Base-by-base conservation (phyloP, 2,113 vertebrate species). In the Rhineura floridana region DNA sequence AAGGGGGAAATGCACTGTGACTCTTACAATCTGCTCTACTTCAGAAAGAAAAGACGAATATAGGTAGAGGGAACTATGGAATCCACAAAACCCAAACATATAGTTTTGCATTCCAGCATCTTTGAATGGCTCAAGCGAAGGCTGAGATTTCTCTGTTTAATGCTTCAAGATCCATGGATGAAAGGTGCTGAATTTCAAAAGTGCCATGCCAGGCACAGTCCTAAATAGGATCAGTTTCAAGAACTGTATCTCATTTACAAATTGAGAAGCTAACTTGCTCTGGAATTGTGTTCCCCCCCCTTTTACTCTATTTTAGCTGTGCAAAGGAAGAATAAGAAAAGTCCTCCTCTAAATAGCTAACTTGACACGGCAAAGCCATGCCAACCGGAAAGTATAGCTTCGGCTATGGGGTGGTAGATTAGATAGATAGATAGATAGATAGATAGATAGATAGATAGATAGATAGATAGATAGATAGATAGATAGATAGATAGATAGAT, bases 151-250 rank as follows among this genome's bases (percentile, higher is more conserved):
- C 36, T 82, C 30, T 81, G 28, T 46, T 69, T 85, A 86, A 77
- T 83, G 70, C 70, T 82, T 90, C 80, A 75, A 67, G 84, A 90
- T 90, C 70, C 48, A 44, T 77, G 84, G 84, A 86, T 86, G 88
- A 90, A 90, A 76, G 87, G 36, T 86, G 84, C 70, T 89, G 78
- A 81, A 82, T 90, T 55, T 76, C 82, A 70, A 86, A 90, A 90
- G 76, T 11, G 36, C 63, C 59, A 86, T 82, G 30, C 78, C 69
- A 67, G 36, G 72, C n/a, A 42, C 72, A 88, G 69, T 25, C 69
- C 59, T 76, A 89, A 85, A 90, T 86, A 86, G 88, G 79, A 90
- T 86, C 65, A 90, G 55, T 86, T 86, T 86, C 46, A 67, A 86
- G 84, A 86, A 86, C 69, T 86, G 88, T 81, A 81, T 87, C 62